Conservation (phyloP, 2,797 vertebrate species). For the Cossypha caffra region DNA sequence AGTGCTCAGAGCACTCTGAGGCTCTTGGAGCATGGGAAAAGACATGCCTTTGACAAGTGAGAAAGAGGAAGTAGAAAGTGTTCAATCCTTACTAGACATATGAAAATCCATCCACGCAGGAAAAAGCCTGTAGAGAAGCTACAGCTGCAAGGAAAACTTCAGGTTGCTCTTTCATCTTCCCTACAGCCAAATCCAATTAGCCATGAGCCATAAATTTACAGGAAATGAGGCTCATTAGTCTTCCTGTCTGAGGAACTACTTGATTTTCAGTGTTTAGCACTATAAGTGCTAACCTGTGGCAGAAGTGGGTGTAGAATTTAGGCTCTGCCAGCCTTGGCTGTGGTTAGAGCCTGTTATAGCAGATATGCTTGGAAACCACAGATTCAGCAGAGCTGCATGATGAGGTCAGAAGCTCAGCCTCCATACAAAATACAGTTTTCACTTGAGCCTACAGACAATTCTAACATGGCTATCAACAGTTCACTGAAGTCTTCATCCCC, state of each 20-base stretch:
- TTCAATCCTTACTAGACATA: not conserved
- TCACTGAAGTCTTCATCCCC: not conserved
- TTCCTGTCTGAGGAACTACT: not conserved
- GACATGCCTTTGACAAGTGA: not conserved
- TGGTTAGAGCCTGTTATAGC: not conserved
- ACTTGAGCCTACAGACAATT: not conserved
- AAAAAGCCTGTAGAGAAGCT: not conserved
- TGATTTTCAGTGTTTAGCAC: not conserved
- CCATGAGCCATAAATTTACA: not conserved
- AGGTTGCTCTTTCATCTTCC: not conserved
- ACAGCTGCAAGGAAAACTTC: not conserved
- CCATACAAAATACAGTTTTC: not conserved
- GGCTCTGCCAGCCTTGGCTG: not conserved
- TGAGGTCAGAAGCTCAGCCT: not conserved
- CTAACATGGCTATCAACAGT: not conserved
- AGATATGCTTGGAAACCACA: not conserved
- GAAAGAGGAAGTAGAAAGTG: not conserved
- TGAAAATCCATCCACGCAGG: not conserved
- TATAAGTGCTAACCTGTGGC: not conserved
- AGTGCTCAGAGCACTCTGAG: too few species aligned
- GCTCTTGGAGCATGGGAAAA: not conserved
- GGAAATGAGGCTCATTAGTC: conserved; percentile 11
- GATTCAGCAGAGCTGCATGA: not conserved
- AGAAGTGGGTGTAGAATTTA: not conserved
- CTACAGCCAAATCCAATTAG: conserved; percentile 12